A percentile compares a stretch with the other conserved stretches of the same genome.
phyloP scores from a whole-genome alignment of 1,140 invertebrate genomes.

The Ceratina japonica region DNA sequence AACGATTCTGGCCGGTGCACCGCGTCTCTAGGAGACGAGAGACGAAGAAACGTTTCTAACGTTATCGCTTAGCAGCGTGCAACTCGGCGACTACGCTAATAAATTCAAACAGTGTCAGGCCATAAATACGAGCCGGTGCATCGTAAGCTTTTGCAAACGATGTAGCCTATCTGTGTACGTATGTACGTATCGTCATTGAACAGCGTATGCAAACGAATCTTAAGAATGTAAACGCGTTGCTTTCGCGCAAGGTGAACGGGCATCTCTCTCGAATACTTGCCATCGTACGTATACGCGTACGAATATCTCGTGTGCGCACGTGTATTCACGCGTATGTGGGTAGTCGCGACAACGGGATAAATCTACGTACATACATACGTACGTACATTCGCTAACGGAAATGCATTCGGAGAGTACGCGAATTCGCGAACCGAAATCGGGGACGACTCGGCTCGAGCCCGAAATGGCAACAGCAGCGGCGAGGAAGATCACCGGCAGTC shows the following conservation, averaged over 20 bases:
- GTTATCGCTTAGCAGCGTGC: not conserved
- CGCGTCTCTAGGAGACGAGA: not conserved
- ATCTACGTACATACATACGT: too few species aligned
- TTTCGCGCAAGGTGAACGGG: too few species aligned
- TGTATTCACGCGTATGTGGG: too few species aligned
- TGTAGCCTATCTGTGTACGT: constrained; percentile 3
- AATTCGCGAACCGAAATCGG: too few species aligned
- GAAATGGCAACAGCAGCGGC: too few species aligned
- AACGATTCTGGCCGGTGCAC: not conserved
- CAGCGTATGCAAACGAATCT: constrained; percentile 46
- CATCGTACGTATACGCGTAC: not conserved
- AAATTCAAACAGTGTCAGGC: not conserved
- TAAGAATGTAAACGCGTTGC: constrained; percentile 27
- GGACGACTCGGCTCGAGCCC: too few species aligned
- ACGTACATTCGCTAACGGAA: too few species aligned
- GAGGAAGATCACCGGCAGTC: constrained; percentile 43
- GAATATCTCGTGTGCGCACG: not conserved
- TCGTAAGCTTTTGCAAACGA: constrained; percentile 7
- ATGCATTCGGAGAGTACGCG: too few species aligned
- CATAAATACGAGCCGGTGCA: constrained; percentile 16
- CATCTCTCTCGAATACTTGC: not conserved
- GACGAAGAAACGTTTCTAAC: not conserved
- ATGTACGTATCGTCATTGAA: constrained; percentile 26
- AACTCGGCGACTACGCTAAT: not conserved
- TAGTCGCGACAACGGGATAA: too few species aligned